phyloP scores from a whole-genome alignment of 2,888 invertebrate genomes.

The Cenopis cana region DNA sequence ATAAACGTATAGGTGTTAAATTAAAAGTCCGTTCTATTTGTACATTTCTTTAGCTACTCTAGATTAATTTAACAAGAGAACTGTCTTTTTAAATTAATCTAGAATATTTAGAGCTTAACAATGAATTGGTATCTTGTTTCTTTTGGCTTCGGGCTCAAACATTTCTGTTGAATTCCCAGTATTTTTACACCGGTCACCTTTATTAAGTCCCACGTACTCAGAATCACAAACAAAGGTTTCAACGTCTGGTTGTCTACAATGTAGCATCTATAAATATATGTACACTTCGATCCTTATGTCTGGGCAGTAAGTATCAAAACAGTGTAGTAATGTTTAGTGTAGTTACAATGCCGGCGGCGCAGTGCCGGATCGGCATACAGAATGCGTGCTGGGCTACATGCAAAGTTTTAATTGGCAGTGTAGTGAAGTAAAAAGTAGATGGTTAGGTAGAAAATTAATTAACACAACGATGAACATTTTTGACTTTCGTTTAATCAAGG shows the following conservation, averaged over 20 bases:
- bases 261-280: not conserved
- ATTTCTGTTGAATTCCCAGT: not conserved
- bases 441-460: not conserved
- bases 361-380: not conserved
- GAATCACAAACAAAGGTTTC: constrained; percentile 18
- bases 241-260: constrained; percentile 1
- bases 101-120: too few species aligned
- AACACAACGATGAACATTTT: too few species aligned
- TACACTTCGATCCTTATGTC: not conserved
- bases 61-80: not conserved
- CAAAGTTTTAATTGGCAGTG: constrained; percentile 6
- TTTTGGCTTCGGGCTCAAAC: not conserved
- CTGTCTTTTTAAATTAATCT: too few species aligned
- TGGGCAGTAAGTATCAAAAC: not conserved
- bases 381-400: not conserved
- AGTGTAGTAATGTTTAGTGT: not conserved
- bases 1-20: too few species aligned
- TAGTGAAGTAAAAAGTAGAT: not conserved
- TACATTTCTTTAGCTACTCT: not conserved
- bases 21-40: not conserved
- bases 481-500: too few species aligned
- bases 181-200: constrained; percentile 5
- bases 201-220: constrained; percentile 13
- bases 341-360: constrained; percentile 8
- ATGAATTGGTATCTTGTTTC: too few species aligned